phyloP scores from a whole-genome alignment of 2,888 invertebrate species.

The Vesta saturnalis region DNA sequence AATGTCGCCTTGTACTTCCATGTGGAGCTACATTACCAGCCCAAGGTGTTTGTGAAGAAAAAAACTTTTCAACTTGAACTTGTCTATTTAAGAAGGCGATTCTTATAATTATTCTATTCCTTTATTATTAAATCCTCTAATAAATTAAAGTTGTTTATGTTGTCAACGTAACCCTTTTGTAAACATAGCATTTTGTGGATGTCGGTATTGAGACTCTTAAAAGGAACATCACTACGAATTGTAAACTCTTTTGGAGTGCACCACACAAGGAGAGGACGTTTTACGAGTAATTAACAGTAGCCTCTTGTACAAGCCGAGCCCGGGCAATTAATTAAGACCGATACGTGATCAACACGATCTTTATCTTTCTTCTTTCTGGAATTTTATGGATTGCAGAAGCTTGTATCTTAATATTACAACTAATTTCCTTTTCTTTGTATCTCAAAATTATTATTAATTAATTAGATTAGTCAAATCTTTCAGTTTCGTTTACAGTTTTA shows the following conservation, averaged over 20 bases:
- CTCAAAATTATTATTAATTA: no score
- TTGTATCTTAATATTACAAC: no score
- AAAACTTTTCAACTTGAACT: constrained; percentile 37
- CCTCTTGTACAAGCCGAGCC: constrained; percentile 46
- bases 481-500: no score
- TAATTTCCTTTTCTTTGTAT: no score
- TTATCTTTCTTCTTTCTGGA: constrained; percentile 39
- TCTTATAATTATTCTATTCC: neutral
- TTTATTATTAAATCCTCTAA: neutral
- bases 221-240: constrained; percentile 25
- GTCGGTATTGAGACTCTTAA: constrained; percentile 16
- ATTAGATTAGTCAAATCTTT: no score
- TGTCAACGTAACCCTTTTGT: constrained; percentile 21
- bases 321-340: constrained; percentile 54
- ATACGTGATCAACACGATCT: constrained; percentile 52
- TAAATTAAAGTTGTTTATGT: neutral
- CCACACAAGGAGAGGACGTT: constrained; percentile 48
- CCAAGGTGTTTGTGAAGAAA: constrained; percentile 31
- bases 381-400: neutral
- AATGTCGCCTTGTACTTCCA: constrained; percentile 31
- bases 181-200: constrained; percentile 19
- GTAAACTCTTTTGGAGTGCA: constrained; percentile 33
- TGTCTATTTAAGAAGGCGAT: constrained; percentile 19
- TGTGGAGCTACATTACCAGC: constrained; percentile 28
- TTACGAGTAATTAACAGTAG: constrained; percentile 42